Evolutionary conservation across 2,797 vertebrate species (phyloP), one percentile per base, ranked within the genome.

Genomic region (Cryptoblepharus egeriae): DNA sequence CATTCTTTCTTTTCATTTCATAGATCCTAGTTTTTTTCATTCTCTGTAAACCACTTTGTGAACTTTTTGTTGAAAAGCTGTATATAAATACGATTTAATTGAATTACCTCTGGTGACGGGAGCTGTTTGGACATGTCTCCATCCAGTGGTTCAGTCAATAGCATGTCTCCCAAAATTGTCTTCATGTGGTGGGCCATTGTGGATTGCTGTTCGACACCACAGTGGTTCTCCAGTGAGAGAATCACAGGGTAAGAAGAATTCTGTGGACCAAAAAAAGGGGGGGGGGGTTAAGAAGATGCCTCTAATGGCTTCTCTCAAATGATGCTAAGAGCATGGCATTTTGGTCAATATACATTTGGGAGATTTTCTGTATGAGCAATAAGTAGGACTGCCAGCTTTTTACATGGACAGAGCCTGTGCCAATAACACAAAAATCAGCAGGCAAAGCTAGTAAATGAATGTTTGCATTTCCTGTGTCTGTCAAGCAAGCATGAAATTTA

Each of bases 181-280:
- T 88, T 95, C 83, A 99, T 96, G 87, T 99, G 97, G 82, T 73
- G 93, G 60, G 97, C 98, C 98, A 99, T 98, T 92, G 96, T 96
- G 0, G 94, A 95, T 94, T 99, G 98, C 95, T 99, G 98, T 93
- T 99, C 97, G 90, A 97, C 92, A 68, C 98, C 98, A 0, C 98
- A 99, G 95, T 99, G 98, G 91, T 98, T 99, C 96, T 99, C 98
- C 87, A 99, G 92, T 80, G 98, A 99, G 87, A 99, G 95, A 90
- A 98, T 98, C 75, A 97, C 93, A 0, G 96, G 96, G 85, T 96
- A 97, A 0, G 94, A 92, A 0, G 96, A 96, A 60, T 85, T 77
- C 96, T 97, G 85, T 65, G 49, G 35, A 28, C 0, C 69, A 18
- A 64, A 42, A 39, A 76, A 11, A 13, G 0, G 67, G n/a, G n/a